A percentile compares a stretch with the other conserved stretches of the same genome.
Evolutionary conservation across 2,888 invertebrate species (phyloP).

Genomic region (Pristionchus fissidentatus): DNA sequence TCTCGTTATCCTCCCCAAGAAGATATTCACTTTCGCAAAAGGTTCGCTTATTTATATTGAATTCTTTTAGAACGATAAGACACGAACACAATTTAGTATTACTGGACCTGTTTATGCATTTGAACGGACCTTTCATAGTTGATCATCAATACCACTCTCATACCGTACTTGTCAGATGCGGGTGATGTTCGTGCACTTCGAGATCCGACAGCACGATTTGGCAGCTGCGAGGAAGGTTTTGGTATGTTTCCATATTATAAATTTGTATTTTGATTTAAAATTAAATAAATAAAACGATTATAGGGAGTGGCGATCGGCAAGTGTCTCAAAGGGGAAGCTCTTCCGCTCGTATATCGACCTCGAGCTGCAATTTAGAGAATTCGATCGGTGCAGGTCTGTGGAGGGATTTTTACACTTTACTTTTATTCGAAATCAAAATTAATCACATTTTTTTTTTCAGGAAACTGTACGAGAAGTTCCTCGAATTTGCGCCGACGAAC

Average conservation of each 20-base stretch:
- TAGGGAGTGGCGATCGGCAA: slow-evolving; percentile 94
- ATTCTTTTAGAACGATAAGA: too few relatives aligned
- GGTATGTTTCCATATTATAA: slow-evolving; percentile 77
- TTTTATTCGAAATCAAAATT: not conserved
- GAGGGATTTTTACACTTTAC: too few relatives aligned
- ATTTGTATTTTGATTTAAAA: not conserved
- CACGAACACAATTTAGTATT: too few relatives aligned
- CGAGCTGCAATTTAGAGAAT: slow-evolving; percentile 94
- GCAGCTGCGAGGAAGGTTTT: slow-evolving; percentile 89
- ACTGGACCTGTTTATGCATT: too few relatives aligned
- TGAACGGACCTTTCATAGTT: too few relatives aligned
- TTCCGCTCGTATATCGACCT: slow-evolving; percentile 97
- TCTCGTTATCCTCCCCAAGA: slow-evolving; percentile 93
- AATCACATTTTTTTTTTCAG: too few relatives aligned
- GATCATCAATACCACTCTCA: too few relatives aligned
- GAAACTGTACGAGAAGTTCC: slow-evolving; percentile 92
- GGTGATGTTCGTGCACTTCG: slow-evolving; percentile 96
- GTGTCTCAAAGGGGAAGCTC: slow-evolving; percentile 95
- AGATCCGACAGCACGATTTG: slow-evolving; percentile 93
- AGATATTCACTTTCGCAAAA: slow-evolving; percentile 98
- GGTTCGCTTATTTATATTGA: slow-evolving; percentile 13
- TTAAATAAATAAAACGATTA: not conserved
- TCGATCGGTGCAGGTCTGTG: slow-evolving; percentile 90
- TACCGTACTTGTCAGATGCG: slow-evolving; percentile 81
- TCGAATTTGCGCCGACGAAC: slow-evolving; percentile 96